Base-by-base conservation (phyloP, 2,888 invertebrate species). In the Gasteruption jaculator region DNA sequence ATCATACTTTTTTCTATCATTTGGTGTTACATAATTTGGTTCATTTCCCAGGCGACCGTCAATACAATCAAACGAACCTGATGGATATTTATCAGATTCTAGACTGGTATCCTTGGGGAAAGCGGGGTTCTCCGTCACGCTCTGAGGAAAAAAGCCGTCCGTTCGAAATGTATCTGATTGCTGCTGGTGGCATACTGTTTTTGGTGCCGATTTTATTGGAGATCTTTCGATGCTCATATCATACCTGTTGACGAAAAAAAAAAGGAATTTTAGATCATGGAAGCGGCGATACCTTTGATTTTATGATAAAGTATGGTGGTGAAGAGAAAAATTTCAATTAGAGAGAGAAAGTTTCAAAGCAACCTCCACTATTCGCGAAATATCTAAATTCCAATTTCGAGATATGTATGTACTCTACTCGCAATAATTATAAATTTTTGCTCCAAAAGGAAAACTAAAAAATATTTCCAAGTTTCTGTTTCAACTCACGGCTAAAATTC, bases 141-240 rank as follows among this genome's bases (percentile, higher is more conserved):
- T 65, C 38, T 64, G 65, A 1, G 65, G 63, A 31, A 64, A 65
- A 46, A 69, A 69, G n/a, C 58, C 57, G 18, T 64, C 65, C 22
- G 59, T 56, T 29, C 57, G 48, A 41, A 63, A 59, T 26, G 54
- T 49, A 38, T 64, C 63, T 24, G 60, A 60, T 19, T 7, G 12
- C 32, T 47, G 48, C 2, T 35, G 39, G 3, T 21, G 20, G 27
- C 6, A 4, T 14, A 30, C n/a, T n/a, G n/a, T n/a, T n/a, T n/a
- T n/a, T n/a, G n/a, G n/a, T n/a, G n/a, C 35, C 35, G 5, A 19
- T 45, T 49, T 57, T 24, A 49, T 51, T 26, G 59, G 59, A n/a
- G 60, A 56, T 8, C 59, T 50, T 40, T 61, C 61, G 43, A 64
- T 47, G 41, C 48, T 61, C 56, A 59, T 60, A 51, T 63, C 61